Base-by-base conservation (phyloP, 2,888 invertebrate genomes). In the Hyppa rectilinea region DNA sequence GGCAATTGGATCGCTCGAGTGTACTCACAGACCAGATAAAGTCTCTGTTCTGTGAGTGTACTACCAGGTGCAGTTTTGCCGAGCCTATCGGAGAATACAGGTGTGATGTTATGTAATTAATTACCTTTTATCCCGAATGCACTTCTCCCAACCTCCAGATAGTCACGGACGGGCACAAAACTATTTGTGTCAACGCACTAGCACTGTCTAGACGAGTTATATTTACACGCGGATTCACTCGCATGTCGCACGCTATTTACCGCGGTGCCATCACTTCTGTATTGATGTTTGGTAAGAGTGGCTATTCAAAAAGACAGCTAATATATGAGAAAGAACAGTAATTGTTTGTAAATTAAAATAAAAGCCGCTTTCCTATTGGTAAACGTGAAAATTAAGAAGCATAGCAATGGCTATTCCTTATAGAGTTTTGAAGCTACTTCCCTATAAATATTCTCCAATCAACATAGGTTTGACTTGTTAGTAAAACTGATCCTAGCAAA, bases 201-300 rank as follows among this genome's bases (percentile, higher is more conserved):
- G 36, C 81, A 75, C n/a, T 71, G 91, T 92, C 92, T 91, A 90
- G 91, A 90, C 91, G 80, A 79, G 84, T 80, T 92, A 92, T 88
- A 89, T 92, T 88, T 85, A 87, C 81, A 55, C 49, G 60, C 67
- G 69, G 75, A 69, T 82, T 82, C 78, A 78, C 75, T 80, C 62
- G 63, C 60, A 75, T 82, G 85, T 84, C 83, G 80, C 45, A 47
- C 23, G 47, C 60, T 78, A 78, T 83, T 70, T 82, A 53, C 71
- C 68, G 63, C 52, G 53, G n/a, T 59, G 61, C 62, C 71, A 60
- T 59, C 62, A 80, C 63, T 69, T 66, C 75, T 71, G 55, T 50
- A 17, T 36, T 34, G 17, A 68, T 71, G 26, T 75, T 75, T 65
- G 38, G 47, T 70, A 71, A 29, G 0, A n/a, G 10, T 43, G 49